Evolutionary conservation across 2,113 vertebrate species (phyloP), one percentile per base, ranked within the genome.

Genomic region (Cyprinodon brontotheroides): DNA sequence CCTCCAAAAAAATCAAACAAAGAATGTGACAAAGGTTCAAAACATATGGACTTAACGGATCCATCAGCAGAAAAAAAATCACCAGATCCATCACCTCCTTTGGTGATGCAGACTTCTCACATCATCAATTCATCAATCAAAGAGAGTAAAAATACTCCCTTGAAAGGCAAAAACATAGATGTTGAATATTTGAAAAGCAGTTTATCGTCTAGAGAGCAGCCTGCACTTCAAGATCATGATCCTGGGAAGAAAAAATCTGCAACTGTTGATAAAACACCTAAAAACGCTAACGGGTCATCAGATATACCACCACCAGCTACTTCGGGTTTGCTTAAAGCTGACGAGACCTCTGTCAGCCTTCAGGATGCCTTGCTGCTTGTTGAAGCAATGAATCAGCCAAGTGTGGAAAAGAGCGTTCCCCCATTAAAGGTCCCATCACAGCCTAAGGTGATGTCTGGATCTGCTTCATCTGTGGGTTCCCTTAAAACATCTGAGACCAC

Each of bases 331-430:
- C 15, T 50, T 10, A 84, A 72, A 61, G 57, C 78, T 48, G 29
- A 57, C 2, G 0, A 11, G 3, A 72, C 63, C 39, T 77, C 85
- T 53, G 88, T 70, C 45, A 84, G 80, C 43, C 83, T 91, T 47
- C 87, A 91, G 60, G 89, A 92, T 76, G 91, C 91, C 68, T 74
- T 91, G 77, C 69, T 92, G 20, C 67, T 91, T 10, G 76, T 91
- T 64, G 91, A 91, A 65, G 91, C 91, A 14, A 91, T 92, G 81
- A 84, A 87, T 83, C 77, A 70, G 68, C 72, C 81, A n/a, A 14
- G 50, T 20, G 20, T 2, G n/a, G 40, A 62, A 64, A 61, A 68
- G 40, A 50, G 8, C 41, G 0, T 17, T 10, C 36, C 3, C 0
- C 41, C 64, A 37, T 22, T 37, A 4, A 48, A 66, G 53, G 64